Conservation (phyloP, 2,797 vertebrate genomes). For the Triplophysa yarkandensis region DNA sequence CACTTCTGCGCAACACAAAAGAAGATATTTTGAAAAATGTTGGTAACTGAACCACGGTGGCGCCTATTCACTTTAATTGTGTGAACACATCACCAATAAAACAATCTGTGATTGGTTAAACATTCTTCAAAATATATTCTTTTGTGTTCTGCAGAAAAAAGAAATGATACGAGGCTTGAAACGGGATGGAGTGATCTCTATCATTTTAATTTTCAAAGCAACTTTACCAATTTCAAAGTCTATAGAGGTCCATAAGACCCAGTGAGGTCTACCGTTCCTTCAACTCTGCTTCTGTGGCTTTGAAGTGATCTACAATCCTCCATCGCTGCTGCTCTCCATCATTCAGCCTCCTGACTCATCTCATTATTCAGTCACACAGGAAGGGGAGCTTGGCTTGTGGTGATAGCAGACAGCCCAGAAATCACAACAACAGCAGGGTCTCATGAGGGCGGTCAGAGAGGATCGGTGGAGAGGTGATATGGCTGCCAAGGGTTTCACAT, state of each 20-base stretch:
- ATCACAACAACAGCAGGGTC: slow-evolving; percentile 16
- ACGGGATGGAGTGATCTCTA: too few species aligned
- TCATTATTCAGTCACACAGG: slow-evolving; percentile 2
- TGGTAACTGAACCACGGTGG: too few species aligned
- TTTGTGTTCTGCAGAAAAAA: too few species aligned
- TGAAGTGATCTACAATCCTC: background rate
- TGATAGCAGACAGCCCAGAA: background rate
- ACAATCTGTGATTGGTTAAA: too few species aligned
- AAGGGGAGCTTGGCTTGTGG: background rate
- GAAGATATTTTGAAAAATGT: too few species aligned
- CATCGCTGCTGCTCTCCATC: background rate
- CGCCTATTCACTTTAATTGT: too few species aligned
- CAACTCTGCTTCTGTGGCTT: background rate
- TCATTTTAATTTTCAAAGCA: background rate
- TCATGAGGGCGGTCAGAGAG: background rate
- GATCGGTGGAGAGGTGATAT: background rate
- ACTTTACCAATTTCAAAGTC: too few species aligned
- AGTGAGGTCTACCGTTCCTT: background rate
- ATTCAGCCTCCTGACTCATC: background rate
- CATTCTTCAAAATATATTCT: too few species aligned
- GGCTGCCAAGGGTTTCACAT: background rate
- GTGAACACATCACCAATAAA: too few species aligned
- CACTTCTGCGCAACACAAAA: too few species aligned
- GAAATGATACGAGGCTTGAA: too few species aligned
- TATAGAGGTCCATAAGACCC: background rate